Base-by-base conservation (phyloP, 2,888 invertebrate species). In the Pachydiplax longipennis region DNA sequence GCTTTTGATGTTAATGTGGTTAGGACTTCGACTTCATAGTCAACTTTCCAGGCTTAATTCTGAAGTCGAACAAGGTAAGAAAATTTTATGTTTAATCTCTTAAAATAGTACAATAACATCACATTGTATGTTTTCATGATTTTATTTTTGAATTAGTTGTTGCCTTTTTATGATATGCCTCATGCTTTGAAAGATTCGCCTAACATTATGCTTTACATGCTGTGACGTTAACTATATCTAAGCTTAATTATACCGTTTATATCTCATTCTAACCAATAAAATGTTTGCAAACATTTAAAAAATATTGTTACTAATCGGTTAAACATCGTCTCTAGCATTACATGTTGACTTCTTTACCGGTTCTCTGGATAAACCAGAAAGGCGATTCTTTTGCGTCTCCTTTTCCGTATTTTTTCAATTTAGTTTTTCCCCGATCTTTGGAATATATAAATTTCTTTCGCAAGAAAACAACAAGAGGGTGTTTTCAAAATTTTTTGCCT, bases 31-130 rank as follows among this genome's bases (percentile, higher is more conserved):
- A 40, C 61, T 87, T 31, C 87, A 87, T 87, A 53, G 87, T 22
- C 87, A 87, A 61, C 87, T 87, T 37, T 61, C 87, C 37, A 87
- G 87, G 61, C 61, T 87, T 4, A 87, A 87, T 58, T 87, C 65
- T 13, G 87, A 87, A 22, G 87, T 87, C 22, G 87, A 87, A 37
- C 61, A 87, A 87, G 87, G 87, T 87, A 61, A 37, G n/a, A 48
- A 2, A 25, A 13, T 44, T 82, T n/a, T 81, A 25, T 8, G 5
- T 44, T 12, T 44, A 22, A 40, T 44, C 15, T 48, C 18, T 53
- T 53, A 8, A 53, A 18, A 48, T 37, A 37, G 44, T 8, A 10
- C 10, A 44, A 10, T 44, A 44, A 44, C 44, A 44, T 44, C 44
- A 44, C 44, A 18, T 53, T 53, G 13, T 18, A 53, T 53, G 18